Percentiles rank a stretch among this genome's conserved stretches.
Conservation (phyloP, 2,113 vertebrate species). For the Theristicus caerulescens region DNA sequence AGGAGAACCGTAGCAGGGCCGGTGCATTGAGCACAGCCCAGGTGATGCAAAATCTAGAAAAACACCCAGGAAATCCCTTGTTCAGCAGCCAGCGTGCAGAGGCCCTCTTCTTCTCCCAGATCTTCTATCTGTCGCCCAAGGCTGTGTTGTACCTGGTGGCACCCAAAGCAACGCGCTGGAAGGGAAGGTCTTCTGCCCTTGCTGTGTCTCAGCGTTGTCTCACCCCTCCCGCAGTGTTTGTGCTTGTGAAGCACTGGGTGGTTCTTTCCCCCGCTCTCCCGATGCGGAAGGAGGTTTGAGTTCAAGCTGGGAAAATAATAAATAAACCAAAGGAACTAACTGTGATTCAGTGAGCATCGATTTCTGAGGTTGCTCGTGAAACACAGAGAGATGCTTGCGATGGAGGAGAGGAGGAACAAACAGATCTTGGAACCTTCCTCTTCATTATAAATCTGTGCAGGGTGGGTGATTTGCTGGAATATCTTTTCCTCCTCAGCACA, state of each 20-base stretch:
- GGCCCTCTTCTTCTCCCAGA: background rate
- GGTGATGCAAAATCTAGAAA: background rate
- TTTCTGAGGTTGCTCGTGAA: background rate
- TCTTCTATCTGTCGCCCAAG: fast-evolving
- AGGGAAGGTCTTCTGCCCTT: background rate
- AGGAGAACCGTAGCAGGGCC: background rate
- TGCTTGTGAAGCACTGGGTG: background rate
- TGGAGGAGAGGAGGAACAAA: background rate
- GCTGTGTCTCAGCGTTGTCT: fast-evolving
- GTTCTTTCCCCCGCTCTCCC: background rate
- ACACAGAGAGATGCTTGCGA: background rate
- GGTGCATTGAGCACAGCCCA: background rate
- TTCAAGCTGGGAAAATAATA: constrained; percentile 49
- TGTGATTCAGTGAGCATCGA: background rate
- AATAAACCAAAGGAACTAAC: constrained; percentile 57
- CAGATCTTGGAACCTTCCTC: background rate
- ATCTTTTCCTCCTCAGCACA: background rate
- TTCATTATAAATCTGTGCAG: background rate
- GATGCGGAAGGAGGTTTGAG: background rate
- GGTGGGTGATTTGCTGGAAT: background rate
- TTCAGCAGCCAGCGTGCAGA: background rate
- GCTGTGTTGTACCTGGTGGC: background rate
- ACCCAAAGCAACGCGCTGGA: fast-evolving
- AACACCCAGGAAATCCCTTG: background rate
- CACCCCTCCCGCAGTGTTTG: fast-evolving